Base-by-base conservation (phyloP, 2,113 vertebrate genomes). In the Ginglymostoma cirratum region DNA sequence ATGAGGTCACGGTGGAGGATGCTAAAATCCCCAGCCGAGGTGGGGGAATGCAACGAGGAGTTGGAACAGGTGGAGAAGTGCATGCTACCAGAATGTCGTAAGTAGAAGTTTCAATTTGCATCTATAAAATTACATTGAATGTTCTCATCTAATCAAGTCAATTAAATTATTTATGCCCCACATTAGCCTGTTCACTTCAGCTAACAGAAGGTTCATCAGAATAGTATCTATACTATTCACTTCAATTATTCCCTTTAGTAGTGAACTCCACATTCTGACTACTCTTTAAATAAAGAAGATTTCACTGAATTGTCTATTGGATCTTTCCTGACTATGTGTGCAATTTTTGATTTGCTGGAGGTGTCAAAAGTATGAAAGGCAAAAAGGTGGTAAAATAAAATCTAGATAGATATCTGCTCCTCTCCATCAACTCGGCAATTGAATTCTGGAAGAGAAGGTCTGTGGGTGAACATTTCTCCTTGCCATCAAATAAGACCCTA, bases 1-100 rank as follows among this genome's bases (percentile, higher is more conserved):
- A 96, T 97, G 96, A 97, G 99, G 70, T 98, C 98, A 24, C 97
- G 99, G 27, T 98, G 99, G 95, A 98, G 99, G 86, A 98, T 98
- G 97, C 98, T 99, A 66, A 99, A 99, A 97, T 99, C 99, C 80
- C 98, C 98, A 0, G 98, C 98, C 2, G 99, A 99, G 97, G 98
- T 99, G 0, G 99, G 99, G 45, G 99, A 99, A 96, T 99, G 99
- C 96, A 99, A 98, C 0, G 99, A 99, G 96, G 99, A 99, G 14
- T 97, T 99, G 96, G 98, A 99, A n/a, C 99, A 99, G 97, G 97
- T 98, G 97, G 99, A 99, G 96, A 99, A 99, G 96, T 99, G 99
- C 97, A 99, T 99, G 99, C 97, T 99, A 61, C 99, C 99, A 0
- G 99, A 99, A 85, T 99, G 99, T 96, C 99, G 99, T 99, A 97